Evolutionary conservation across 1,140 invertebrate genomes (phyloP), one percentile per base, ranked within the genome.

Genomic region (Trichoplusia ni): DNA sequence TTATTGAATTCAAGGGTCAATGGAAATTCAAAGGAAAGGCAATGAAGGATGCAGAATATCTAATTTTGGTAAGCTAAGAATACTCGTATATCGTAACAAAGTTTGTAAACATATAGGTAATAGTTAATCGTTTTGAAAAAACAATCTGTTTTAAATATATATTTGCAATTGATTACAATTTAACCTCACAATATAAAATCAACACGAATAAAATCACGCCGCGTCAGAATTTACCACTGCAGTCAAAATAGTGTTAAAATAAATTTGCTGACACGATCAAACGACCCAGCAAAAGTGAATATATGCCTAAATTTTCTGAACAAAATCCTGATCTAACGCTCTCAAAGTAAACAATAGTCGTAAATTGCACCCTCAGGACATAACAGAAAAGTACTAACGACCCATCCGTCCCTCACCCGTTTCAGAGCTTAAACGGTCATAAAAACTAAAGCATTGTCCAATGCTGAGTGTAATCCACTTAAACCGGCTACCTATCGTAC

Each of bases 401-500:
- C 58, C 59, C 40, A 74, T 62, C 73, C 64, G 69, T 75, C 64
- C 58, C 27, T 58, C 69, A 53, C 64, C 35, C 47, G 61, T 40
- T 63, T 59, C 29, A 65, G 33, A 46, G 65, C 49, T 65, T 61
- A 62, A 69, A 70, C 54, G 63, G 65, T 59, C 62, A 67, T 76
- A 73, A 76, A 76, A 76, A 76, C 64, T 73, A 69, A 71, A 69
- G 37, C 69, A 73, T 67, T 64, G 71, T 73, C 70, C 64, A 46
- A 49, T 71, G 61, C 56, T 4, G 67, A 67, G 63, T 69, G 69
- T 64, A 73, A 71, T 71, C 70, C 66, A 71, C 71, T 69, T 64
- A 69, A 64, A 73, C 54, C 58, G 42, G 59, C 54, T 60, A 56
- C 42, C 16, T 66, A 62, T 42, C 61, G 46, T 67, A 62, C 25